phyloP scores from a whole-genome alignment of 2,888 invertebrate species.

The Tribolium freemani region DNA sequence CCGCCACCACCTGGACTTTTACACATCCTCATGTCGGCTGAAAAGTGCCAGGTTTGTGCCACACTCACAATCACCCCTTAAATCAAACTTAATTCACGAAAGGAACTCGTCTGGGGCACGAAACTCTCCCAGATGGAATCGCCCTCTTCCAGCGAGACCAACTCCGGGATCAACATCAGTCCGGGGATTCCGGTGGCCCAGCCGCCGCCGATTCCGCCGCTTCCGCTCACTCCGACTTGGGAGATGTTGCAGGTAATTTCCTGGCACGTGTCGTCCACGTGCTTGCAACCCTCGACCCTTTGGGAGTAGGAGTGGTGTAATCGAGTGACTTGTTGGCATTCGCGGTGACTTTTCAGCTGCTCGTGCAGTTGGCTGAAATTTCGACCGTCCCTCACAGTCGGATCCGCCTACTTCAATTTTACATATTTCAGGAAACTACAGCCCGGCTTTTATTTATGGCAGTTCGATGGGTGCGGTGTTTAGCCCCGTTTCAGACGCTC shows the following conservation, averaged over 20 bases:
- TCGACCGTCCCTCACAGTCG: constrained; percentile 49
- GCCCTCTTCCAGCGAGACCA: constrained; percentile 67
- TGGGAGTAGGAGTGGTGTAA: constrained; percentile 56
- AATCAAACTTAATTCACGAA: neutral
- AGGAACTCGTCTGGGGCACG: constrained; percentile 83
- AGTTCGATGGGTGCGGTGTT: constrained; percentile 92
- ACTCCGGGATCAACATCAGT: constrained; percentile 65
- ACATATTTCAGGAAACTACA: constrained; percentile 82
- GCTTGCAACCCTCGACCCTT: neutral
- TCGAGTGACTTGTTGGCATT: constrained; percentile 63
- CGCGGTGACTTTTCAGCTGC: constrained; percentile 63
- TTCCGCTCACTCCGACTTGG: constrained; percentile 81
- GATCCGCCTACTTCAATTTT: constrained; percentile 46
- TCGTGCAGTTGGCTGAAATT: constrained; percentile 57
- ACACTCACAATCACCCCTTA: neutral
- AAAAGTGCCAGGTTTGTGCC: constrained; percentile 83
- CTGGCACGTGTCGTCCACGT: constrained; percentile 37
- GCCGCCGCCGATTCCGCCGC: constrained; percentile 65
- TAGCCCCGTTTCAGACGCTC: constrained; percentile 92
- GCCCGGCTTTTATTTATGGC: constrained; percentile 95
- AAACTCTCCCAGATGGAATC: constrained; percentile 71
- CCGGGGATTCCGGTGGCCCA: constrained; percentile 69
- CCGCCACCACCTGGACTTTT: constrained; percentile 81
- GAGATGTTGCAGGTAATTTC: constrained; percentile 82
- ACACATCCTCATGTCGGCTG: constrained; percentile 88